A percentile compares a stretch with the other conserved stretches of the same genome.
Evolutionary conservation across 2,113 vertebrate species (phyloP).

Genomic region (Atlantisia rogersi): DNA sequence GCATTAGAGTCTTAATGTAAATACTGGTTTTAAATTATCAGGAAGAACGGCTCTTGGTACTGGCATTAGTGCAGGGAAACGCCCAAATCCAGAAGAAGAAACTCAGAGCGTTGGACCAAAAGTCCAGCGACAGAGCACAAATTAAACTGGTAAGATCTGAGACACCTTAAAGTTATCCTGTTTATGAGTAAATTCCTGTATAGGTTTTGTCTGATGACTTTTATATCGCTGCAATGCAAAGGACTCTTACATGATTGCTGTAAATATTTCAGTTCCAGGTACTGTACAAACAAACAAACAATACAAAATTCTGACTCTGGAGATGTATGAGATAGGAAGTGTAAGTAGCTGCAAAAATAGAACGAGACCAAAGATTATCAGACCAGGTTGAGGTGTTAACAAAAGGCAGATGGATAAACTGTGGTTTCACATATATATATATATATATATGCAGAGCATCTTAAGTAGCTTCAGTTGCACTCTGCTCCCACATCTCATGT

Average conservation of each 20-base stretch:
- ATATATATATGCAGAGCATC: not conserved
- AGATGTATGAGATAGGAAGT: not conserved
- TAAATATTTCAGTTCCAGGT: not conserved
- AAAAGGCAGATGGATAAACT: not conserved
- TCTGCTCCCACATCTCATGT: not conserved
- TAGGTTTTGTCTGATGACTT: not conserved
- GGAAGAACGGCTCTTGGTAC: constrained; percentile 72
- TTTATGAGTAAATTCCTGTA: not conserved
- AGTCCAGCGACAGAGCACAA: constrained; percentile 81
- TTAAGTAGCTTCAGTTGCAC: not conserved
- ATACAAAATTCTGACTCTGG: not conserved
- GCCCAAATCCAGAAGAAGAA: constrained; percentile 80
- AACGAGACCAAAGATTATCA: not conserved
- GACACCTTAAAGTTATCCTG: not conserved
- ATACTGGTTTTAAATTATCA: constrained; percentile 64
- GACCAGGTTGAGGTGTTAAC: not conserved
- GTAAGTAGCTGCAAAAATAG: not conserved
- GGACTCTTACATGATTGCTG: not conserved
- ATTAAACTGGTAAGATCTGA: constrained; percentile 72
- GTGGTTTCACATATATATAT: not conserved
- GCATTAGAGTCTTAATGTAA: constrained; percentile 26
- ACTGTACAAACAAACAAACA: not conserved
- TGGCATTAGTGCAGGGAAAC: constrained; percentile 75
- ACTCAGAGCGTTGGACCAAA: constrained; percentile 75
- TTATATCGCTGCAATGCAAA: not conserved